phyloP scores from a whole-genome alignment of 2,113 vertebrate species.

The Cricetomys ansorgei region DNA sequence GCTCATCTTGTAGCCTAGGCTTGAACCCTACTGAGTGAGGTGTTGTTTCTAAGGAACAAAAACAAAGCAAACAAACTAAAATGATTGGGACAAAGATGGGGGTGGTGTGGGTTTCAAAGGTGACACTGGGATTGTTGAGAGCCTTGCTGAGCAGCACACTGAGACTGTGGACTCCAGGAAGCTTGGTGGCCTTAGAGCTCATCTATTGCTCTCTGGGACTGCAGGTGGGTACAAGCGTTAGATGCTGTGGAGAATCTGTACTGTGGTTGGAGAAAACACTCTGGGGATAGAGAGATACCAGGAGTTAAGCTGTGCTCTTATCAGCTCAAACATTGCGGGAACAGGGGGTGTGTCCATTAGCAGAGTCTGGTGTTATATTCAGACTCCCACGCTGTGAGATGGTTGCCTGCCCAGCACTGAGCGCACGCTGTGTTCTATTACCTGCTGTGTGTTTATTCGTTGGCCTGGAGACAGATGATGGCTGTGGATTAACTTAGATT shows the following conservation, averaged over 20 bases:
- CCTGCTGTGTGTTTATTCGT: neutral
- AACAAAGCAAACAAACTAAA: neutral
- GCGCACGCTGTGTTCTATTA: rapidly evolving
- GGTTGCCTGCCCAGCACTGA: neutral
- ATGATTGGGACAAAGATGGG: no score
- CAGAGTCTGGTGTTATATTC: neutral
- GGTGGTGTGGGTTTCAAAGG: neutral
- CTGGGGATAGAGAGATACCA: neutral
- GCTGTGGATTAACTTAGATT: neutral
- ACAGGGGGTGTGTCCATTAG: neutral
- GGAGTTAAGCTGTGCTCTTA: neutral
- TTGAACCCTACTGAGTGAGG: neutral
- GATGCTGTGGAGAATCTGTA: neutral
- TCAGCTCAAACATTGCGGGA: neutral
- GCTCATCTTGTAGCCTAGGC: no score
- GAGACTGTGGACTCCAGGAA: neutral
- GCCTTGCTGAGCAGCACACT: rapidly evolving
- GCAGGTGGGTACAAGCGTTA: neutral
- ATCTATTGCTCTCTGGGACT: no score
- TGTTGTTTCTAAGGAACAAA: neutral
- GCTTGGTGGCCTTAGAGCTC: neutral
- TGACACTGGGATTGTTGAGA: neutral
- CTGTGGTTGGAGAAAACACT: neutral
- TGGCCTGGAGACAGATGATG: neutral
- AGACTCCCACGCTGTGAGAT: neutral